These are phyloP conservation scores for Cosmia trapezina DNA, from an alignment of 2,888 invertebrate genomes.

Conservation along the genomic window DNA sequence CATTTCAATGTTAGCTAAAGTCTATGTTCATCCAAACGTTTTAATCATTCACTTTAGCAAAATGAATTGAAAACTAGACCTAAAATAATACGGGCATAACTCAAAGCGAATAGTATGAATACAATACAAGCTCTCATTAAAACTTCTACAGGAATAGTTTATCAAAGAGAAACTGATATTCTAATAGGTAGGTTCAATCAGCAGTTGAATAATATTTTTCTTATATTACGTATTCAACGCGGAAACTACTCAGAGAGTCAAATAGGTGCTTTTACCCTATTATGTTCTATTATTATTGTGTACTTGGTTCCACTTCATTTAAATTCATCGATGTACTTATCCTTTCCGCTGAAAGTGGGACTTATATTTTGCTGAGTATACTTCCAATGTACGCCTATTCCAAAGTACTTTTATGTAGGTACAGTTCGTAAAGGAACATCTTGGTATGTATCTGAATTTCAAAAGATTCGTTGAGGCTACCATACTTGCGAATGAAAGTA, in stretches of 20 bases:
- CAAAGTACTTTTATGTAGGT: not conserved
- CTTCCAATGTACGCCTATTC: not conserved
- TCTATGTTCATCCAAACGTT: not conserved
- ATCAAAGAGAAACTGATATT: not conserved
- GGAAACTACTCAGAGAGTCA: not conserved
- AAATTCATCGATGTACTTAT: slow-evolving; percentile 14
- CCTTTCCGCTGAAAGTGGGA: not conserved
- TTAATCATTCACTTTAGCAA: not conserved
- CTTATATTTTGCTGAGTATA: slow-evolving; percentile 7
- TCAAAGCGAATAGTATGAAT: not conserved
- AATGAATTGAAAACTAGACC: slow-evolving; percentile 2
- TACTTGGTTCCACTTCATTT: slow-evolving; percentile 7
- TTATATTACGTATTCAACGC: not conserved
- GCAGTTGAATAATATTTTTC: not conserved
- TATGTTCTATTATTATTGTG: not conserved
- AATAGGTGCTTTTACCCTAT: not conserved
- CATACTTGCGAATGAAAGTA: too few species aligned
- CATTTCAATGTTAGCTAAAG: not conserved
- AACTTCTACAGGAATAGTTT: slow-evolving; percentile 3
- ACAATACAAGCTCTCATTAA: not conserved
- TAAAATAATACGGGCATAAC: not conserved
- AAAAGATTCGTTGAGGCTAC: too few species aligned
- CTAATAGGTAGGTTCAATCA: not conserved
- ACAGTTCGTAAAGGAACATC: slow-evolving; percentile 5
- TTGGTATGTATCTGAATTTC: not conserved